Conservation (phyloP, 2,113 vertebrate genomes). For the Oxyura jamaicensis region DNA sequence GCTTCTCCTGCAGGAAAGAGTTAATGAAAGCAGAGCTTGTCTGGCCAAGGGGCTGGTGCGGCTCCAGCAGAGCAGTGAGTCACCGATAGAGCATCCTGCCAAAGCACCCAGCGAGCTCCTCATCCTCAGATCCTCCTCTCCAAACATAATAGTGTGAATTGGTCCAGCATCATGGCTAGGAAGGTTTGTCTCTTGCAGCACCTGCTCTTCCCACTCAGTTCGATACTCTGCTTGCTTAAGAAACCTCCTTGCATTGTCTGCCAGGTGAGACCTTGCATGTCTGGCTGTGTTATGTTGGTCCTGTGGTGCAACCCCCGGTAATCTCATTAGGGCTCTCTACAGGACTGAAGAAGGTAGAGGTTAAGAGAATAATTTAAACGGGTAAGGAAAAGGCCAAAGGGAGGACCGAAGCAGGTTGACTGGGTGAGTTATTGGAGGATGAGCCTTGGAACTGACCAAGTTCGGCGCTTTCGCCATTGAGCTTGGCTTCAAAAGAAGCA, state of each 20-base stretch:
- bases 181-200: background rate
- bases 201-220: background rate
- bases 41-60: conserved; percentile 23
- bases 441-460: background rate
- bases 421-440: background rate
- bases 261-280: background rate
- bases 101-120: background rate
- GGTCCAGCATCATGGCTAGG: background rate
- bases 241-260: background rate
- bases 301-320: background rate
- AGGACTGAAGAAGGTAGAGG: background rate
- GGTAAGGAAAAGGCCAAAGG: background rate
- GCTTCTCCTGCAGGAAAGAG: conserved; percentile 65
- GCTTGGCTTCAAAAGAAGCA: background rate
- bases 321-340: background rate
- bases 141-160: background rate
- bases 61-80: conserved; percentile 38
- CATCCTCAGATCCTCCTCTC: background rate
- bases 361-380: background rate
- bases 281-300: background rate
- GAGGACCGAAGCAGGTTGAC: background rate
- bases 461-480: background rate
- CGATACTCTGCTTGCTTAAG: background rate
- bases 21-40: conserved; percentile 66
- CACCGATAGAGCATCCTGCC: conserved; percentile 1